These are phyloP conservation scores for Struthio camelus DNA, from an alignment of 2,113 vertebrate genomes.

Conservation along the genomic window DNA sequence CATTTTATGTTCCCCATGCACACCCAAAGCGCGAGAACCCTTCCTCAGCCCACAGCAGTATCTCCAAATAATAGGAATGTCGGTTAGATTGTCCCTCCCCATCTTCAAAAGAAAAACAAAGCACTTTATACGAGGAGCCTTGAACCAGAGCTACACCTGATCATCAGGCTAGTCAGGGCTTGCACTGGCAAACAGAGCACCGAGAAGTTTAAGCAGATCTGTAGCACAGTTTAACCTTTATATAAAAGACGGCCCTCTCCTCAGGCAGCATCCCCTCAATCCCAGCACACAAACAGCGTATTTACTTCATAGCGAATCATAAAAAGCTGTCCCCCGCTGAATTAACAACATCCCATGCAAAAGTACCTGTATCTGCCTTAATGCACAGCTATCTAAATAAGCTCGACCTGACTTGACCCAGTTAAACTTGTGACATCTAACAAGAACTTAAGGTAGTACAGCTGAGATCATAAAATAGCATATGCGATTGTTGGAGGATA, in stretches of 20 bases:
- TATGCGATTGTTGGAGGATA: constrained; percentile 41
- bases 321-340: not conserved
- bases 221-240: not conserved
- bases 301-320: not conserved
- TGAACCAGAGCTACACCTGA: not conserved
- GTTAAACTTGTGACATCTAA: constrained; percentile 47
- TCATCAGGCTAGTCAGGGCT: not conserved
- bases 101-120: not conserved
- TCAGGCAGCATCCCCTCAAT: not conserved
- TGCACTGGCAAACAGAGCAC: not conserved
- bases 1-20: not conserved
- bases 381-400: constrained; percentile 22
- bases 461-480: constrained; percentile 52
- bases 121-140: not conserved
- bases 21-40: not conserved
- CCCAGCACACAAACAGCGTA: not conserved
- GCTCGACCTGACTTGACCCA: constrained; percentile 41
- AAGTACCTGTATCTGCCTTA: not conserved
- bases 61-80: not conserved
- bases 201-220: not conserved
- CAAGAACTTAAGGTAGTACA: constrained; percentile 43
- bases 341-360: not conserved
- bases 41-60: not conserved
- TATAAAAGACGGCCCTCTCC: not conserved
- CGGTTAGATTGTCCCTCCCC: not conserved